Evolutionary conservation across 2,888 invertebrate species (phyloP), one percentile per base, ranked within the genome.

Genomic region (Ommatoiulus sabulosus): DNA sequence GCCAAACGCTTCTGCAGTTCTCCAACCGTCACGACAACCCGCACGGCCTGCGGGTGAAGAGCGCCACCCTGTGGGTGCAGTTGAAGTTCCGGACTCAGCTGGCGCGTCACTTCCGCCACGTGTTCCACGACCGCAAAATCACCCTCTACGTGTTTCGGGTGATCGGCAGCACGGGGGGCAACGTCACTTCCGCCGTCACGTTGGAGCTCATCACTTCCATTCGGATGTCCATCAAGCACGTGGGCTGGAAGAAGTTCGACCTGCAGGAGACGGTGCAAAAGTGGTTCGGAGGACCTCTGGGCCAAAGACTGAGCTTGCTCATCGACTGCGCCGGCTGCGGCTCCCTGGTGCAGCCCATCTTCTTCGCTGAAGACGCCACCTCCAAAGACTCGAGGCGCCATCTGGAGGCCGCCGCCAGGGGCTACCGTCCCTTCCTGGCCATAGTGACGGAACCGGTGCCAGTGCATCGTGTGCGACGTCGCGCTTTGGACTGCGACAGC

Each of bases 221-320:
- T 89, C 92, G 93, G 87, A 93, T 96, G 91, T 94, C 95, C 92
- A 94, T 95, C 89, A 94, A 95, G 87, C 94, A 95, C 90, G 94
- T 96, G 90, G 97, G 96, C 87, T 97, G 97, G 97, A 96, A 96
- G 93, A 96, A 96, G 91, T 94, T 97, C 91, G 97, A 97, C 93
- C 94, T 97, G 91, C 97, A 97, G 90, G 93, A 94, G 89, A 96
- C 96, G 87, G 96, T 96, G 89, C 95, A 95, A 90, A 94, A 94
- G 90, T 97, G 97, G 97, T 95, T 92, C 72, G 90, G 90, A 84
- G 90, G 90, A n/a, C 91, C 91, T 8, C 89, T 90, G 12, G 88
- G 89, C 17, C 88, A 95, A 90, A 95, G 95, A 91, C 94, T 97
- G 91, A 95, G 96, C 88, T 94, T 97, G 89, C 94, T 97, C 91